Percentiles rank a stretch among this genome's conserved stretches.
Conservation (phyloP, 2,888 invertebrate species). For the Zaprionus lineosus region DNA sequence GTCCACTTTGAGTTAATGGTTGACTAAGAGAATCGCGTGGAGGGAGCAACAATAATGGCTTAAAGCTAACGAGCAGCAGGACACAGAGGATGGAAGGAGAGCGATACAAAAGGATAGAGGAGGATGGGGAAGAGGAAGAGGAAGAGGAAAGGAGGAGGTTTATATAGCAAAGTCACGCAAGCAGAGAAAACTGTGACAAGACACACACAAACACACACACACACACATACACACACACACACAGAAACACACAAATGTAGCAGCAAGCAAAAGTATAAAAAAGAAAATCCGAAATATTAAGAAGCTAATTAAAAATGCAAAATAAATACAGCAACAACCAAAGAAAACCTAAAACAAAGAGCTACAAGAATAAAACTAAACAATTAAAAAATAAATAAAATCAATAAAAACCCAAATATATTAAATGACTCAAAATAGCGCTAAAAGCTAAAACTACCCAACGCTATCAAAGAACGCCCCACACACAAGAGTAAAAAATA, state of each 20-base stretch:
- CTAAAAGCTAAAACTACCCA: constrained; percentile 63
- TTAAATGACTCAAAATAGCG: constrained; percentile 44
- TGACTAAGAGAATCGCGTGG: constrained; percentile 85
- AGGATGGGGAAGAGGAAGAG: neutral
- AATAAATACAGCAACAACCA: constrained; percentile 79
- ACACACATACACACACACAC: too few species aligned
- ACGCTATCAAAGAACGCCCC: constrained; percentile 61
- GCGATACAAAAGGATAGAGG: neutral
- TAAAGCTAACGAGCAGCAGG: constrained; percentile 41
- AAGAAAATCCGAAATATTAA: constrained; percentile 27
- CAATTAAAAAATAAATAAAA: constrained; percentile 30
- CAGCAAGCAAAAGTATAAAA: constrained; percentile 59
- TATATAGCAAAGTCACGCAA: constrained; percentile 48
- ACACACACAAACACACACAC: too few species aligned
- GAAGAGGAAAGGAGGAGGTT: constrained; percentile 24
- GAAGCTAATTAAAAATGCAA: constrained; percentile 60
- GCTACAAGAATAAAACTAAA: constrained; percentile 60
- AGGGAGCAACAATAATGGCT: constrained; percentile 29
- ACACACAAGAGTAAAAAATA: constrained; percentile 8
- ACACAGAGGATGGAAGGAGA: constrained; percentile 24
- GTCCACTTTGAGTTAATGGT: constrained; percentile 98
- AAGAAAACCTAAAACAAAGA: constrained; percentile 64
- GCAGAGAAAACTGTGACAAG: constrained; percentile 43
- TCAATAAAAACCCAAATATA: constrained; percentile 25
- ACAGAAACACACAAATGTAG: constrained; percentile 55